Conservation (phyloP, 2,797 vertebrate genomes). For the Decapterus maruadsi region DNA sequence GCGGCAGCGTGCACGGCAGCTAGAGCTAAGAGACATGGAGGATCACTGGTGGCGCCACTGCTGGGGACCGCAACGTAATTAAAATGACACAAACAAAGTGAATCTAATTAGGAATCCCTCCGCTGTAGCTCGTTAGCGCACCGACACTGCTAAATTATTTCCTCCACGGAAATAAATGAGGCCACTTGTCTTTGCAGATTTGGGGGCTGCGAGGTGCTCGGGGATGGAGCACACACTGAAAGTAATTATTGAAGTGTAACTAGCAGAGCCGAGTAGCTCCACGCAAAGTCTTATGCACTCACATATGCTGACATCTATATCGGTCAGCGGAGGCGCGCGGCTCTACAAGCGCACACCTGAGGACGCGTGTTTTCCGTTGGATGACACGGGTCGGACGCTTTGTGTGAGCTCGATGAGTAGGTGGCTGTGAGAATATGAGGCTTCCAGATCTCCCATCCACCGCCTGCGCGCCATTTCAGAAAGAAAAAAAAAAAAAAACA, state of each 20-base stretch:
- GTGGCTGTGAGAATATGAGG: conserved; percentile 56
- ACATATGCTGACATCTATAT: conserved; percentile 57
- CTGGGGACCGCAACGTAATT: conserved; percentile 90
- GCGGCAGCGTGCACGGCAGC: conserved; percentile 62
- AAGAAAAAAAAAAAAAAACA: conserved; percentile 33
- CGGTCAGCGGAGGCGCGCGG: conserved; percentile 46
- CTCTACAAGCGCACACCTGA: conserved; percentile 46
- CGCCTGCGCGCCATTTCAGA: conserved; percentile 44
- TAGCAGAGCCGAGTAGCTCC: conserved; percentile 56
- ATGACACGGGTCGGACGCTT: background rate
- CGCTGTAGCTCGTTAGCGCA: conserved; percentile 89
- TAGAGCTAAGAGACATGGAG: conserved; percentile 77
- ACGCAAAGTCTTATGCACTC: conserved; percentile 46
- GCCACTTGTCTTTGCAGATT: conserved; percentile 90
- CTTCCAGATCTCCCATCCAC: conserved; percentile 54
- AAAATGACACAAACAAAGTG: conserved; percentile 95
- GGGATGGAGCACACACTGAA: conserved; percentile 66
- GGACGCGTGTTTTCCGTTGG: conserved; percentile 28
- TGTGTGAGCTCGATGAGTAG: conserved; percentile 16
- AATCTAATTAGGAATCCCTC: conserved; percentile 93
- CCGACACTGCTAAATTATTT: conserved; percentile 90
- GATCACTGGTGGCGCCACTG: conserved; percentile 85
- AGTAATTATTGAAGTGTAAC: conserved; percentile 83
- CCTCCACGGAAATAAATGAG: conserved; percentile 88
- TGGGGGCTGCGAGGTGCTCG: conserved; percentile 80